phyloP scores from a whole-genome alignment of 2,888 invertebrate genomes.

The Thyatira batis region DNA sequence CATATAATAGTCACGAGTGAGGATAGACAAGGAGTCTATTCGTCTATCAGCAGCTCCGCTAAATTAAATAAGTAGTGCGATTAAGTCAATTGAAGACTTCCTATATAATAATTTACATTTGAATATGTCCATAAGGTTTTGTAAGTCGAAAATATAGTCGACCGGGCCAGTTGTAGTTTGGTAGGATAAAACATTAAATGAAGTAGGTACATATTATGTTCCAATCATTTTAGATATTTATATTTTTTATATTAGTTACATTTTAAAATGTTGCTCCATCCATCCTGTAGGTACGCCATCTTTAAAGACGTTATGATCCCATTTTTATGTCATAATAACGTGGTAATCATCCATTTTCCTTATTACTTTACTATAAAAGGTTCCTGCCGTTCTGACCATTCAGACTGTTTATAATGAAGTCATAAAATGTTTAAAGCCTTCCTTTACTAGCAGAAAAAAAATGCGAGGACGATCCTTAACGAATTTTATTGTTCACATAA shows the following conservation, averaged over 20 bases:
- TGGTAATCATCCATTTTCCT: background rate
- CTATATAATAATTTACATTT: slow-evolving; percentile 20
- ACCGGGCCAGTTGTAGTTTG: too few species aligned
- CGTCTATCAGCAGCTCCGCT: slow-evolving; percentile 24
- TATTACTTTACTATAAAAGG: background rate
- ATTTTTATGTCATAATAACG: background rate
- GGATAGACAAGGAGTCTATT: slow-evolving; percentile 10
- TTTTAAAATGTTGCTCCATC: background rate
- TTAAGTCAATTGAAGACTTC: slow-evolving; percentile 22
- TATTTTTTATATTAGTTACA: background rate
- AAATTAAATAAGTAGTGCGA: slow-evolving; percentile 40
- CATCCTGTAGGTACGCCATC: background rate
- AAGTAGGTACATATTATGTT: too few species aligned
- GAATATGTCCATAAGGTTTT: background rate
- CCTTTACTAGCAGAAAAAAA: background rate
- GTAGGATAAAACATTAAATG: too few species aligned
- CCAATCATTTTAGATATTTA: background rate
- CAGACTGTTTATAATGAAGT: background rate
- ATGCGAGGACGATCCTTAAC: background rate
- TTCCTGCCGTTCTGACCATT: background rate
- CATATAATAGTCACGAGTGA: slow-evolving; percentile 7
- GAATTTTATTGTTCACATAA: background rate
- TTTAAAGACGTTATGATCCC: background rate
- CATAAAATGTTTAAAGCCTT: background rate
- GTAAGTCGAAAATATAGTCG: too few species aligned